Evolutionary conservation across 2,888 invertebrate species (phyloP).

Genomic region (Epistrophella euchroma): DNA sequence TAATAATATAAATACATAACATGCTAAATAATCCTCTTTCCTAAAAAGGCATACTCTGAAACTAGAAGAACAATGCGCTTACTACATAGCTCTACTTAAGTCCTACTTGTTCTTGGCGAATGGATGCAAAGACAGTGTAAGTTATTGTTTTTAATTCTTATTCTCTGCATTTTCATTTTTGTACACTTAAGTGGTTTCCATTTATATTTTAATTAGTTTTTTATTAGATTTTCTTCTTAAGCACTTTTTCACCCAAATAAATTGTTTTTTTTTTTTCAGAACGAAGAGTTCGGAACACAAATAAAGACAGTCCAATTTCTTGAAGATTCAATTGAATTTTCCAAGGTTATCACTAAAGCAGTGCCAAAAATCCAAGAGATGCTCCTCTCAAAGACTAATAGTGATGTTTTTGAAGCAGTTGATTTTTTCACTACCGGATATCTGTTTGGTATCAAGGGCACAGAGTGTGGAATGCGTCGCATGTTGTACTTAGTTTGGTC

Average conservation of each 20-base stretch:
- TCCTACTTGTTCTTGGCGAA: constrained; percentile 81
- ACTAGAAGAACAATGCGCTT: constrained; percentile 81
- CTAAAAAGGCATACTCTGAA: constrained; percentile 77
- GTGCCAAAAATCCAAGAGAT: constrained; percentile 89
- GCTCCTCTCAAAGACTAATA: constrained; percentile 89
- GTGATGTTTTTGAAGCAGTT: constrained; percentile 95
- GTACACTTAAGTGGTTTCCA: too few species aligned
- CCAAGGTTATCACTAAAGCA: constrained; percentile 81
- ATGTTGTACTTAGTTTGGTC: constrained; percentile 93
- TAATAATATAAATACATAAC: background rate
- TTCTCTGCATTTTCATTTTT: too few species aligned
- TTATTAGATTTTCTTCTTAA: too few species aligned
- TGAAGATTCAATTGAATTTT: constrained; percentile 87
- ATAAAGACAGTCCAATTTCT: constrained; percentile 89
- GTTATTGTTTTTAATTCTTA: constrained; percentile 68
- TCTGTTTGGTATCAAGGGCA: constrained; percentile 90
- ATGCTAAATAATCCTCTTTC: background rate
- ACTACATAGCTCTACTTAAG: constrained; percentile 81
- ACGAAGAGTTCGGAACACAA: constrained; percentile 86
- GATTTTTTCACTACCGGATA: constrained; percentile 93
- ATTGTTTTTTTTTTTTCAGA: constrained; percentile 75
- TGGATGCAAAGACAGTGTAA: constrained; percentile 81
- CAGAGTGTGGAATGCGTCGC: constrained; percentile 88
- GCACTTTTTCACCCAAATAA: too few species aligned
- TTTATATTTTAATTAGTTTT: too few species aligned